These are phyloP conservation scores for Hartigia nigra DNA, from an alignment of 2,888 invertebrate species.

Conservation along the genomic window DNA sequence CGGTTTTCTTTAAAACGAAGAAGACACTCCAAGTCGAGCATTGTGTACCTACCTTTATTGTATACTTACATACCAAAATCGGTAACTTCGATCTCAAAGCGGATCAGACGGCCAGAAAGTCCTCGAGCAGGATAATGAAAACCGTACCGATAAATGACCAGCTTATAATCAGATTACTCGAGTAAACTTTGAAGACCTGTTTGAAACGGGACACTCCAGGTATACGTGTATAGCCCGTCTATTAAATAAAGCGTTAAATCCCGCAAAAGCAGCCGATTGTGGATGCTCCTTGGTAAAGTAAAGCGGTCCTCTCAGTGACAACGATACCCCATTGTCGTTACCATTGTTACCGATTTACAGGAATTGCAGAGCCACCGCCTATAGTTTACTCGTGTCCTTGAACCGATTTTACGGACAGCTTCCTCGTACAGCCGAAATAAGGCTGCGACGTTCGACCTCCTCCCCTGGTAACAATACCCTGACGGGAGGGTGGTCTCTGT, in stretches of 20 bases:
- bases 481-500: conserved; percentile 14
- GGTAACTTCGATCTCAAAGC: neutral
- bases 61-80: neutral
- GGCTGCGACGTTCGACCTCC: neutral
- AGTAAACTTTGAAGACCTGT: neutral
- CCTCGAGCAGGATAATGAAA: neutral
- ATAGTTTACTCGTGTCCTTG: neutral
- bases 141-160: neutral
- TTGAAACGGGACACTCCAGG: neutral
- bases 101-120: neutral
- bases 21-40: neutral
- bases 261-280: conserved; percentile 26
- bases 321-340: conserved; percentile 28
- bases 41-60: neutral
- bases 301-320: conserved; percentile 28
- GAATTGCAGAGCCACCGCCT: neutral
- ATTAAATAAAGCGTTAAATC: conserved; percentile 26
- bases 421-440: neutral
- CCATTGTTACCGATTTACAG: conserved; percentile 13
- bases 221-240: neutral
- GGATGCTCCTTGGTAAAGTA: conserved; percentile 24
- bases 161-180: neutral
- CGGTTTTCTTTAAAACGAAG: neutral
- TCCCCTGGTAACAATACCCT: conserved; percentile 14
- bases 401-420: conserved; percentile 9